Conservation (phyloP, 2,113 vertebrate species). For the Eulemur macaco region DNA sequence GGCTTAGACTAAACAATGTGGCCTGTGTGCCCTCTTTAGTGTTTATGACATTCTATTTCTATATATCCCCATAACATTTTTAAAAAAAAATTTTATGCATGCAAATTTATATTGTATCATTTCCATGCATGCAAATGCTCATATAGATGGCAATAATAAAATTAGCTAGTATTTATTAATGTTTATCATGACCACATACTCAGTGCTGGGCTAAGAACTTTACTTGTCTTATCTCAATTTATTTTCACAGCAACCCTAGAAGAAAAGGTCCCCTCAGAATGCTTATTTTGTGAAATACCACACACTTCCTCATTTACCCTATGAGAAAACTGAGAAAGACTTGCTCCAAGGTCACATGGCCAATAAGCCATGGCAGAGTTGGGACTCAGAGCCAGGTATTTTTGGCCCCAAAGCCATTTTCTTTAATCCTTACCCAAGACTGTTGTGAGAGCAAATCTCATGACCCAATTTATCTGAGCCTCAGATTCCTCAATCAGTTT, state of each 20-base stretch:
- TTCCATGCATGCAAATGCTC: neutral
- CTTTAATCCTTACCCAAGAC: slow-evolving; percentile 15
- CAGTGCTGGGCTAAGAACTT: neutral
- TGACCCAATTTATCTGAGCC: slow-evolving; percentile 11
- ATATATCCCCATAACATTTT: neutral
- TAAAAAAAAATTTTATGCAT: neutral
- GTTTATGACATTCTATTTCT: slow-evolving; percentile 45
- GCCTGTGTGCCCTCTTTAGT: slow-evolving; percentile 25
- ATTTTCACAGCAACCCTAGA: slow-evolving; percentile 27
- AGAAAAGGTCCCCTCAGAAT: neutral
- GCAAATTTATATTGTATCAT: neutral
- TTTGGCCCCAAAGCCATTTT: neutral
- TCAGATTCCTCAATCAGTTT: slow-evolving; percentile 30
- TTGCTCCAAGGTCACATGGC: neutral
- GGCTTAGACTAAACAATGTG: slow-evolving; percentile 61
- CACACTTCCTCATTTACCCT: neutral
- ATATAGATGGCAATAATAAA: neutral
- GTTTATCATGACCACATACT: neutral
- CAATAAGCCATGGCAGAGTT: neutral
- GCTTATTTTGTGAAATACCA: slow-evolving; percentile 37
- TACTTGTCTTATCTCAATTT: slow-evolving; percentile 39
- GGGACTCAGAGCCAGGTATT: neutral
- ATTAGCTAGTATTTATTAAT: neutral
- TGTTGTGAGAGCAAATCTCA: neutral
- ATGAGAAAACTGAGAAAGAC: neutral